Percentiles rank a stretch among this genome's conserved stretches.
phyloP scores from a whole-genome alignment of 2,888 invertebrate genomes.

The Byasa hedistus region DNA sequence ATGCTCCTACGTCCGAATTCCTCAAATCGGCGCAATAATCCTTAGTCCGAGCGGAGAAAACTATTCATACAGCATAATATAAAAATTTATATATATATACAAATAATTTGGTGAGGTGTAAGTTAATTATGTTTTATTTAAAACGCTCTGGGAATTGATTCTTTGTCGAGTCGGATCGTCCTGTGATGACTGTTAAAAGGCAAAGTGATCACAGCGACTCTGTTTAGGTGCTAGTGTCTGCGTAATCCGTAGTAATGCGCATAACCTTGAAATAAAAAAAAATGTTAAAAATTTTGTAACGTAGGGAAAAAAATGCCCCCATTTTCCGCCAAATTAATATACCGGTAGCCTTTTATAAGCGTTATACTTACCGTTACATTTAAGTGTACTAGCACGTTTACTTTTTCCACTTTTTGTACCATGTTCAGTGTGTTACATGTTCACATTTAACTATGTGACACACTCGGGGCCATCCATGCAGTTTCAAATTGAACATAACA shows the following conservation, averaged over 20 bases:
- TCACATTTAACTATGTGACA: conserved; percentile 25
- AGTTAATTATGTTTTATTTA: conserved; percentile 5
- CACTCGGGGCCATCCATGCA: conserved; percentile 36
- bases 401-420: conserved; percentile 29
- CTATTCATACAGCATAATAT: too few species aligned
- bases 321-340: conserved; percentile 42
- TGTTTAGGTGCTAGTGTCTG: conserved; percentile 18
- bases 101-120: too few species aligned
- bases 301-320: conserved; percentile 34
- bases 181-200: not conserved
- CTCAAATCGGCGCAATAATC: not conserved
- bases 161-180: not conserved
- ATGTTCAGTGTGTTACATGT: conserved; percentile 20
- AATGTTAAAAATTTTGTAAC: conserved; percentile 12
- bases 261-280: conserved; percentile 9
- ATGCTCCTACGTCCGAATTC: not conserved
- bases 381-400: conserved; percentile 27
- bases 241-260: conserved; percentile 18
- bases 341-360: conserved; percentile 38
- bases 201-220: conserved; percentile 1
- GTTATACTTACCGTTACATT: conserved; percentile 34
- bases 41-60: not conserved
- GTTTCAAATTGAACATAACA: conserved; percentile 33
- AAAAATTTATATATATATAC: too few species aligned
- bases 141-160: conserved; percentile 6